phyloP scores from a whole-genome alignment of 2,797 vertebrate species.

The Oceanodroma leucorhoa region DNA sequence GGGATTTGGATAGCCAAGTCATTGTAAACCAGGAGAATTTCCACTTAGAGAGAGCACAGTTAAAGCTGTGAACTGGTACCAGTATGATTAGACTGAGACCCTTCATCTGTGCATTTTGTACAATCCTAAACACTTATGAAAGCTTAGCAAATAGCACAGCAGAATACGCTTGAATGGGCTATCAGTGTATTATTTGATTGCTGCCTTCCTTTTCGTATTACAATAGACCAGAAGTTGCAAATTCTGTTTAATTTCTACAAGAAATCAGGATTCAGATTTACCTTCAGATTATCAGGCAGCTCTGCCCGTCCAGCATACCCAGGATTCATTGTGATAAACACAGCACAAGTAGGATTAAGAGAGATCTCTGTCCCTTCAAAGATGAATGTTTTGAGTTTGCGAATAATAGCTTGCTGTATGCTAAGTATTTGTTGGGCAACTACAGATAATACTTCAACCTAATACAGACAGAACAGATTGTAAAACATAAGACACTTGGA shows the following conservation, averaged over 20 bases:
- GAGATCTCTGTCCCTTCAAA: slow-evolving; percentile 92
- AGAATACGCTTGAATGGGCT: neutral
- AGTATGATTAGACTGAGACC: neutral
- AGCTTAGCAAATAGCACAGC: neutral
- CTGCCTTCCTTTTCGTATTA: neutral
- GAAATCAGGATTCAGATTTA: slow-evolving; percentile 51
- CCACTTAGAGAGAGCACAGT: neutral
- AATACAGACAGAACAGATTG: neutral
- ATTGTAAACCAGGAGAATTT: neutral
- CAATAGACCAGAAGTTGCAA: neutral
- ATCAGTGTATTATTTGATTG: neutral
- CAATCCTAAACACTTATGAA: neutral
- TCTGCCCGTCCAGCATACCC: slow-evolving; percentile 93
- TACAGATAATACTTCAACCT: slow-evolving; percentile 96
- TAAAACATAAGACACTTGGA: neutral
- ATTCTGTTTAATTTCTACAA: neutral
- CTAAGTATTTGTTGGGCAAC: slow-evolving; percentile 94
- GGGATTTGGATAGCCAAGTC: neutral
- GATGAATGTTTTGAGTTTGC: slow-evolving; percentile 84
- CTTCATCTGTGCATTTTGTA: neutral
- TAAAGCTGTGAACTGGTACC: neutral
- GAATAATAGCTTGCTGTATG: slow-evolving; percentile 90
- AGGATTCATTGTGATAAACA: slow-evolving; percentile 97
- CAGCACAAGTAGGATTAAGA: slow-evolving; percentile 90
- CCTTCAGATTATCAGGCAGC: slow-evolving; percentile 94